Conservation (phyloP, 2,113 vertebrate genomes). For the Corvus moneduloides region DNA sequence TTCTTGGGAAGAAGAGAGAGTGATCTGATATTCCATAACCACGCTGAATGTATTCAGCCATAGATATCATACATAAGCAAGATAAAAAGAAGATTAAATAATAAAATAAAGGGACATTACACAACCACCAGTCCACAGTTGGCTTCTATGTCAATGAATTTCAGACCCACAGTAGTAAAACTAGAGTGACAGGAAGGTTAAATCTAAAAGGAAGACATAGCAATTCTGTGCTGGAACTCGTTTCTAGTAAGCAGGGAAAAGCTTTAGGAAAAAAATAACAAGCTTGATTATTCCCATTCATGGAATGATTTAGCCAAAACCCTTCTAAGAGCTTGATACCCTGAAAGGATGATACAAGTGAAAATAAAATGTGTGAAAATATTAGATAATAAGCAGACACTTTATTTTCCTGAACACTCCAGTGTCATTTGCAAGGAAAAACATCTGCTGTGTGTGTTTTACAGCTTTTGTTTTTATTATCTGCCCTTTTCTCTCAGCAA, state of each 20-base stretch:
- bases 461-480: neutral
- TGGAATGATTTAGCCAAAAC: neutral
- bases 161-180: neutral
- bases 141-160: neutral
- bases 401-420: neutral
- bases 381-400: neutral
- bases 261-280: neutral
- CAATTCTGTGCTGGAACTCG: neutral
- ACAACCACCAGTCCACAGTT: neutral
- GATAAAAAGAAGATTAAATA: conserved; percentile 38
- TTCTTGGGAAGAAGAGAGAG: neutral
- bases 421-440: neutral
- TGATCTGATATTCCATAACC: neutral
- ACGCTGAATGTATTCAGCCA: neutral
- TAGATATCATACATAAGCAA: neutral
- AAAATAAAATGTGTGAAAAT: neutral
- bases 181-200: neutral
- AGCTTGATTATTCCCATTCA: neutral
- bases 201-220: neutral
- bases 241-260: neutral
- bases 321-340: neutral
- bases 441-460: neutral
- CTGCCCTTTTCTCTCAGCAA: neutral
- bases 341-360: neutral
- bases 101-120: conserved; percentile 3